Percentiles rank a stretch among this genome's conserved stretches.
Conservation (phyloP, 2,888 invertebrate species). For the Oligia latruncula region DNA sequence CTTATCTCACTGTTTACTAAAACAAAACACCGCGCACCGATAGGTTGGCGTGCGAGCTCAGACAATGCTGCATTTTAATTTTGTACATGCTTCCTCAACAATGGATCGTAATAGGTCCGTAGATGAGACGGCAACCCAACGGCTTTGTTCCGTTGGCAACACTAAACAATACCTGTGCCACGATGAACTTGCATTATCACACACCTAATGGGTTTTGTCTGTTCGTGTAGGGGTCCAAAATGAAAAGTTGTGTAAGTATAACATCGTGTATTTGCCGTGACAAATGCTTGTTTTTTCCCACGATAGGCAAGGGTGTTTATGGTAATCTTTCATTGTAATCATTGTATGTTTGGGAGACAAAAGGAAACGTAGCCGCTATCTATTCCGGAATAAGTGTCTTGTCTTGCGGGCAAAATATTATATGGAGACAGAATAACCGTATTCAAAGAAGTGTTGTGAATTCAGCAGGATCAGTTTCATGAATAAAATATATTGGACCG, state of each 20-base stretch:
- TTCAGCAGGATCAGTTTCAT: conserved; percentile 55
- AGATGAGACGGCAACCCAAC: conserved; percentile 86
- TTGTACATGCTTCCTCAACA: conserved; percentile 85
- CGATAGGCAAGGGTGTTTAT: conserved; percentile 74
- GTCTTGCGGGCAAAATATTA: conserved; percentile 40
- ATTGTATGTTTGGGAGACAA: conserved; percentile 62
- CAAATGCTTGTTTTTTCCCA: conserved; percentile 82
- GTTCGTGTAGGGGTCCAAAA: conserved; percentile 74
- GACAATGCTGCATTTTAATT: conserved; percentile 89
- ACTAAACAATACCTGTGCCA: conserved; percentile 87
- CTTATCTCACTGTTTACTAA: conserved; percentile 70
- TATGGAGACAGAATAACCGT: conserved; percentile 39
- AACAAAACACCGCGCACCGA: conserved; percentile 81
- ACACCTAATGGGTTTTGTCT: conserved; percentile 88
- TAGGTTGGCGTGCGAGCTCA: conserved; percentile 74
- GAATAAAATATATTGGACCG: conserved; percentile 60
- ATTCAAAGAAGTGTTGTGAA: conserved; percentile 62
- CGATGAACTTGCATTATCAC: conserved; percentile 89
- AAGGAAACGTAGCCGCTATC: conserved; percentile 52
- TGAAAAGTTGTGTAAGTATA: conserved; percentile 81
- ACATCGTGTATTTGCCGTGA: conserved; percentile 74
- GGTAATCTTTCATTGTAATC: conserved; percentile 68
- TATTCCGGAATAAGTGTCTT: conserved; percentile 69
- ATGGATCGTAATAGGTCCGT: conserved; percentile 86
- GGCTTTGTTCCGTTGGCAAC: conserved; percentile 84